Evolutionary conservation across 2,797 vertebrate species (phyloP).

Genomic region (Acomys russatus): DNA sequence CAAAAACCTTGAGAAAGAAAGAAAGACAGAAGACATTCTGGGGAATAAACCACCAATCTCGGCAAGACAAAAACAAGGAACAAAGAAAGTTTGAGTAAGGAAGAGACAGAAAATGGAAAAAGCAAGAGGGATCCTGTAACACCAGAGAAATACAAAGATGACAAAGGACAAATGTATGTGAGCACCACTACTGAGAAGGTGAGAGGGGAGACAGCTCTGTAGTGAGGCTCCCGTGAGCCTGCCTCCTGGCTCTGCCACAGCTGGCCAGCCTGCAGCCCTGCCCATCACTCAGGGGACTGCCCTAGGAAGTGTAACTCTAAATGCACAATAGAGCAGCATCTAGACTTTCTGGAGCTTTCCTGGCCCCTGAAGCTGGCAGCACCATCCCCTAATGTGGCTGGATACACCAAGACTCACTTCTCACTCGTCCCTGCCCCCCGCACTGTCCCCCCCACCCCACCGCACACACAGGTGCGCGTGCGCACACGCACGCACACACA

Average conservation of each 20-base stretch:
- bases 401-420: not conserved
- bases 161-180: not conserved
- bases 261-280: not conserved
- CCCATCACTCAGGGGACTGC: not conserved
- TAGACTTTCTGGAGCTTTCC: not conserved
- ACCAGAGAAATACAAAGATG: not conserved
- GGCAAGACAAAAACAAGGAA: not conserved
- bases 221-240: not conserved
- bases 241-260: not conserved
- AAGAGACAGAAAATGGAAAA: not conserved
- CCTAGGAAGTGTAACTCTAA: not conserved
- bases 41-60: constrained; percentile 12
- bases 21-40: not conserved
- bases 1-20: not conserved
- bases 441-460: too few relatives aligned
- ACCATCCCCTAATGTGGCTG: not conserved
- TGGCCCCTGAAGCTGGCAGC: not conserved
- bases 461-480: too few relatives aligned
- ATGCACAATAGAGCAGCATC: not conserved
- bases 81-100: not conserved
- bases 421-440: not conserved
- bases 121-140: not conserved
- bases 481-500: too few relatives aligned
- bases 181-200: too few relatives aligned
- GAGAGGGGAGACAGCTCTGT: not conserved